Percentiles rank a stretch among this genome's conserved stretches.
These are phyloP conservation scores for Alloplasta piceator DNA, from an alignment of 2,888 invertebrate genomes.

Conservation along the genomic window DNA sequence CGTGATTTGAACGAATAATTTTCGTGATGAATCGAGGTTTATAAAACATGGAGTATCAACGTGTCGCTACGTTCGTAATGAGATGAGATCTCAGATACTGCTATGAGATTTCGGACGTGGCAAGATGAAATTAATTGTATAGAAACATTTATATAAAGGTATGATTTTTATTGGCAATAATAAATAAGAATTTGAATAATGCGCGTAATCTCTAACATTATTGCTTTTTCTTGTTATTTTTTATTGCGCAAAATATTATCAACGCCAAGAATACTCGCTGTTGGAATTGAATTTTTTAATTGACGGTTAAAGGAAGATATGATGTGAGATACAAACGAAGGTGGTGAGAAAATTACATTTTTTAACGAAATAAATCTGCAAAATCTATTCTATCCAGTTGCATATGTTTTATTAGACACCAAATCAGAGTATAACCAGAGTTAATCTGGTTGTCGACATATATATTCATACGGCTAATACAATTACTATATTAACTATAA, in stretches of 20 bases:
- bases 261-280: no score
- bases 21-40: background rate
- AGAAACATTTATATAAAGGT: conserved; percentile 52
- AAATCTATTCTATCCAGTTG: background rate
- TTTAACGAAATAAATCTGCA: no score
- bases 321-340: no score
- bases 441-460: conserved; percentile 36
- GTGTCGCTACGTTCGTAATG: conserved; percentile 30
- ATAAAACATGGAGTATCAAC: conserved; percentile 44
- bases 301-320: no score
- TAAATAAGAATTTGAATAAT: background rate
- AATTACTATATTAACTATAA: conserved; percentile 39
- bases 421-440: background rate
- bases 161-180: background rate
- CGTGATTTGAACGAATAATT: conserved; percentile 11
- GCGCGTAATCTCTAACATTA: background rate
- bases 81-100: conserved; percentile 33
- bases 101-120: conserved; percentile 40
- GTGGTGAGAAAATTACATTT: no score
- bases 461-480: conserved; percentile 44
- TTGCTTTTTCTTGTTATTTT: background rate
- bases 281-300: no score
- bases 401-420: background rate
- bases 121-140: conserved; percentile 62
- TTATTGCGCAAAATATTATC: background rate